Evolutionary conservation across 2,797 vertebrate genomes (phyloP), one percentile per base, ranked within the genome.

Genomic region (Petrocephalus sullivani): DNA sequence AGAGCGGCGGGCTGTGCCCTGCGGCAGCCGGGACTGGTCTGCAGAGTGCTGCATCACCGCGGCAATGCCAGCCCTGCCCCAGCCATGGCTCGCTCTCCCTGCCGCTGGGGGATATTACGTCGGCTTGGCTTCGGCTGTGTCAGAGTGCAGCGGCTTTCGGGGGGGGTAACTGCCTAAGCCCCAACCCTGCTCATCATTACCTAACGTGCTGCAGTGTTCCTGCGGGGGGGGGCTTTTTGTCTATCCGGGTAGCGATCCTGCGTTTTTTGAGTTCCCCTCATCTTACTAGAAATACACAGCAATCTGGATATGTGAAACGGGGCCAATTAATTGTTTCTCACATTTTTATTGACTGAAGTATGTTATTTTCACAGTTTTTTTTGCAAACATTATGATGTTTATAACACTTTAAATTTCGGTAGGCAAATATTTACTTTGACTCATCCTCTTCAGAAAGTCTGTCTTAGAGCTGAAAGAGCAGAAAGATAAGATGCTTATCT

Each of bases 11-110:
- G 64, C 58, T 93, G 93, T 93, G 90, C 92, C 91, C 94, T 95
- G 94, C 93, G 92, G 93, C 93, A 94, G 90, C 0, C 5, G 87
- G 87, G 92, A 89, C 93, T 92, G 91, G 93, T 92, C 92, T 91
- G 92, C 93, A 91, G 91, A 90, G 89, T 46, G 88, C 91, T 91
- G 92, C 93, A 93, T 92, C 89, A n/a, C 91, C 91, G 86, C 89
- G 88, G 91, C 91, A 90, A 91, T 91, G 28, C 90, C 89, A 88
- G 88, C 71, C 28, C 87, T 1, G 75, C 88, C 91, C 88, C 88
- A 89, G 86, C 91, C 90, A 90, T 58, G 75, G n/a, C 41, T 53
- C 12, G 9, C 19, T 12, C 7, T 8, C 10, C 21, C 16, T 16
- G 9, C 10, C 23, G 28, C 53, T 19, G 85, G 33, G 33, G n/a